Base-by-base conservation (phyloP, 2,888 invertebrate genomes). In the Athripsodes cinereus region DNA sequence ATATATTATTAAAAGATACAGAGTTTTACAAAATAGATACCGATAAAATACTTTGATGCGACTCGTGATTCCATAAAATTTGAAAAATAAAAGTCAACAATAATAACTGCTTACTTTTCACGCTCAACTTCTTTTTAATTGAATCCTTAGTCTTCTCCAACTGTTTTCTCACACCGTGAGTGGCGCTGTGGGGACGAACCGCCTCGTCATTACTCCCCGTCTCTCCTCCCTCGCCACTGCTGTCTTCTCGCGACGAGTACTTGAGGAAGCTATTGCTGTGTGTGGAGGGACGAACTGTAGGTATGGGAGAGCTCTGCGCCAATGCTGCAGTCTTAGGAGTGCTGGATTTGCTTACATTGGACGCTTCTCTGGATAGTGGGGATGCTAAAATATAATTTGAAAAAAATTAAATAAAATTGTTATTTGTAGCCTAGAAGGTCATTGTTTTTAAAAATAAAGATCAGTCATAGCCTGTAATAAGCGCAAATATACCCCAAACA, bases 101-200 rank as follows among this genome's bases (percentile, higher is more conserved):
- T n/a, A n/a, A n/a, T n/a, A n/a, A 47, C 6, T 2, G 13, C 76
- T 72, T 60, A 77, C 77, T 74, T 63, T 75, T 64, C 11, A 77
- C 66, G 44, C 76, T 76, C 22, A 74, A 69, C 21, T 77, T 64
- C 1, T 76, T 66, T 46, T 72, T 71, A 60, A 74, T 72, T 0
- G 22, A 20, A 66, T 69, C 1, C 70, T 16, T 66, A 34, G 68
- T 60, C 44, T 40, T 62, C 63, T 78, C 74, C 0, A 78, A 68
- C 65, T 78, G 76, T 0, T 73, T 62, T 11, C 77, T 65, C 34
- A 78, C 70, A 1, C 73, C 68, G 54, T 69, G 72, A 40, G 78
- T 76, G 2, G 77, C 76, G 55, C 74, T 75, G 1, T 74, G 75
- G 1, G 76, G 76, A 0, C 77, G 22, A n/a, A n/a, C n/a, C n/a